Percentiles rank a stretch among this genome's conserved stretches.
Conservation (phyloP, 2,797 vertebrate genomes). For the Columba guinea region DNA sequence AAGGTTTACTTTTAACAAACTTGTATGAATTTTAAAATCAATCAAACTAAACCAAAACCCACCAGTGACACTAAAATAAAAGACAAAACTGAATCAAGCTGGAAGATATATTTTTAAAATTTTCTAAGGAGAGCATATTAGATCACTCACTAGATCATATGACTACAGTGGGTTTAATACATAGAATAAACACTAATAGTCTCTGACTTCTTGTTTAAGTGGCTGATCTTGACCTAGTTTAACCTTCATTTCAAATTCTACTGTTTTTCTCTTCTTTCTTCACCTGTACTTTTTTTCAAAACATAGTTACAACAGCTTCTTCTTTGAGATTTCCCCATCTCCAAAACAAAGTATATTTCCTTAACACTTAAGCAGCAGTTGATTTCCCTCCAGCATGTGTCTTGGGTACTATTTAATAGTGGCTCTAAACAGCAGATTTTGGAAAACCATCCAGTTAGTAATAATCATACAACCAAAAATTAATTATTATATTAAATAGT, state of each 20-base stretch:
- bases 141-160: not conserved
- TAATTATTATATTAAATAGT: not conserved
- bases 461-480: not conserved
- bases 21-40: not conserved
- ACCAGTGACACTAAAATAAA: not conserved
- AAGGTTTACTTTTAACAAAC: not conserved
- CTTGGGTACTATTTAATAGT: not conserved
- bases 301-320: not conserved
- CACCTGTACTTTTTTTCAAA: not conserved
- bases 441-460: not conserved
- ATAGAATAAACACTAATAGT: not conserved
- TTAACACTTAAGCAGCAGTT: not conserved
- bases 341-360: not conserved
- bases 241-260: not conserved
- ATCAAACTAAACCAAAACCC: not conserved
- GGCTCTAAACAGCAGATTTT: not conserved
- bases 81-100: not conserved
- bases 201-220: not conserved
- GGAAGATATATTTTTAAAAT: not conserved
- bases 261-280: not conserved
- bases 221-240: not conserved
- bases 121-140: accelerated
- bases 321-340: accelerated
- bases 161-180: not conserved
- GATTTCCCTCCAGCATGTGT: not conserved